Percentiles rank a stretch among this genome's conserved stretches.
Conservation (phyloP, 2,888 invertebrate genomes). For the Galerucella calmariensis region DNA sequence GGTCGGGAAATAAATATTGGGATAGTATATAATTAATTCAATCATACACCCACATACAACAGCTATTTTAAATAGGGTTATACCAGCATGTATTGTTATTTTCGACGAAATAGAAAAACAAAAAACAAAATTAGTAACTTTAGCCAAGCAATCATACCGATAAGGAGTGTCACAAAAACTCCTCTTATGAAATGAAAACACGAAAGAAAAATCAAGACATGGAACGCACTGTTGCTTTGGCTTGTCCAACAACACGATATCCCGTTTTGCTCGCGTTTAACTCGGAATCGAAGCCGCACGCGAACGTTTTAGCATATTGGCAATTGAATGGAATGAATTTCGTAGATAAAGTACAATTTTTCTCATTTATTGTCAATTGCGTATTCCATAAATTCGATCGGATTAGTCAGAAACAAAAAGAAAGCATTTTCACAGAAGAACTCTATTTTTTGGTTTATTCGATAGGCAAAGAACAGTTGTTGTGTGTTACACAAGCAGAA, state of each 20-base stretch:
- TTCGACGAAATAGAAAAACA: neutral
- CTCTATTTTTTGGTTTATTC: no score
- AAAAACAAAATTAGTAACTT: neutral
- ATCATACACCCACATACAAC: no score
- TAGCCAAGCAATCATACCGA: conserved; percentile 33
- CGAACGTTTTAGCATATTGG: conserved; percentile 25
- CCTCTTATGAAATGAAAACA: conserved; percentile 38
- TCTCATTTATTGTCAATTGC: no score
- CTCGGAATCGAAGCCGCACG: conserved; percentile 21
- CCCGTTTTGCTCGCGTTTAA: conserved; percentile 13
- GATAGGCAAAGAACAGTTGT: no score
- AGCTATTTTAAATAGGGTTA: no score
- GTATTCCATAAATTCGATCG: no score
- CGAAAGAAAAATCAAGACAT: conserved; percentile 35
- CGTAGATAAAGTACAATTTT: no score
- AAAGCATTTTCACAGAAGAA: no score
- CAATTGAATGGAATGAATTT: conserved; percentile 13
- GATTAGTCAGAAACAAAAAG: no score
- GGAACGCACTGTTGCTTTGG: conserved; percentile 44
- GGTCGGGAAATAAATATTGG: neutral
- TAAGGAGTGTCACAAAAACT: conserved; percentile 37
- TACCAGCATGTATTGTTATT: no score
- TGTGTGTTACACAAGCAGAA: no score
- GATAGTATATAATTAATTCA: no score
- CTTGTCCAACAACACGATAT: conserved; percentile 41